These are phyloP conservation scores for Papilio elwesi DNA, from an alignment of 2,888 invertebrate genomes.

Conservation along the genomic window DNA sequence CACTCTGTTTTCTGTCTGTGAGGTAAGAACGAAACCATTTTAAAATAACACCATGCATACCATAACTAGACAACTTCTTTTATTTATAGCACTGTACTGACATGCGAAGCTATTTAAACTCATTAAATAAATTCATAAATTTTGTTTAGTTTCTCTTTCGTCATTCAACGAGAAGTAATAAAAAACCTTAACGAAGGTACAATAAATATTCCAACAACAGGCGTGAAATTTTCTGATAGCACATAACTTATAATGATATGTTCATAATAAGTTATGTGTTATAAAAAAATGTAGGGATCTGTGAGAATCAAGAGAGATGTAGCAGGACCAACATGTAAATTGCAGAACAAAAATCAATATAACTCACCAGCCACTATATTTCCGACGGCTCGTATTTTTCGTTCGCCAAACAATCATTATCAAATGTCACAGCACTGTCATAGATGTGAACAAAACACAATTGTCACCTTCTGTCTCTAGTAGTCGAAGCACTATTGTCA, in stretches of 20 bases:
- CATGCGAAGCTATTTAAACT: background rate
- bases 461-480: slow-evolving; percentile 71
- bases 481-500: slow-evolving; percentile 53
- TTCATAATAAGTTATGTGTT: too few relatives aligned
- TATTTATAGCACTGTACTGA: background rate
- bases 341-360: background rate
- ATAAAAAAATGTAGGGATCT: background rate
- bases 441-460: slow-evolving; percentile 63
- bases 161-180: slow-evolving; percentile 2
- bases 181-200: slow-evolving; percentile 32
- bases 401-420: slow-evolving; percentile 72
- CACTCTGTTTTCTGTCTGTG: too few relatives aligned
- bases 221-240: slow-evolving; percentile 20
- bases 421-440: slow-evolving; percentile 59
- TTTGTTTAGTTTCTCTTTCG: background rate
- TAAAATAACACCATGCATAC: too few relatives aligned
- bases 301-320: too few relatives aligned
- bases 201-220: slow-evolving; percentile 18
- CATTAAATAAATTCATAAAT: background rate
- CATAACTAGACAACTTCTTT: too few relatives aligned
- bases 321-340: too few relatives aligned
- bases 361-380: slow-evolving; percentile 72
- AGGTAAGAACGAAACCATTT: too few relatives aligned
- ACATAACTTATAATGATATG: slow-evolving; percentile 9
- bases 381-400: slow-evolving; percentile 78